A percentile compares a stretch with the other conserved stretches of the same genome.
Conservation (phyloP, 2,113 vertebrate species). For the Vulpes lagopus region DNA sequence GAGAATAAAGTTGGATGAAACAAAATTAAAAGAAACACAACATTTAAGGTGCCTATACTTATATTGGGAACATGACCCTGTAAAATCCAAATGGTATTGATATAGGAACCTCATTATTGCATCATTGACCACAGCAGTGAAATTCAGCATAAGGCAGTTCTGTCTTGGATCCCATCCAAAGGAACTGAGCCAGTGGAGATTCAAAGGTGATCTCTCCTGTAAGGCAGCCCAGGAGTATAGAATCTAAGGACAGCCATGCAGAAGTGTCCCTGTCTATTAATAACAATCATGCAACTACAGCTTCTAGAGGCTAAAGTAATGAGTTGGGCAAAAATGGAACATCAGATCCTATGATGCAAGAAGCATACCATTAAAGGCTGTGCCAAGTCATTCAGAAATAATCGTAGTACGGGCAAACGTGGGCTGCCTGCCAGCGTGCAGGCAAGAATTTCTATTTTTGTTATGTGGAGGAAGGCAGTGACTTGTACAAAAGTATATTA, state of each 20-base stretch:
- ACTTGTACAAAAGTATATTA: slow-evolving; percentile 35
- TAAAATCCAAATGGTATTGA: background rate
- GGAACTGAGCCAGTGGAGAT: slow-evolving; percentile 42
- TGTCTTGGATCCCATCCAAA: slow-evolving; percentile 51
- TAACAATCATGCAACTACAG: slow-evolving; percentile 21
- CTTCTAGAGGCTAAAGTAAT: slow-evolving; percentile 27
- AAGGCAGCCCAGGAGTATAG: background rate
- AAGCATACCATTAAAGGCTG: slow-evolving; percentile 67
- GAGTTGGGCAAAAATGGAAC: slow-evolving; percentile 26
- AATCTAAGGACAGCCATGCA: slow-evolving; percentile 29
- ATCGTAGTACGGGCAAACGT: background rate
- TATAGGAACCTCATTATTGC: background rate
- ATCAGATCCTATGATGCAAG: slow-evolving; percentile 41
- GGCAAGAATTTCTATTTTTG: slow-evolving; percentile 63
- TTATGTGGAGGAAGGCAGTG: background rate
- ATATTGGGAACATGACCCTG: background rate
- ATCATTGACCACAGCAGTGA: slow-evolving; percentile 16
- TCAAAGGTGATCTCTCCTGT: slow-evolving; percentile 58
- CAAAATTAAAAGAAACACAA: background rate
- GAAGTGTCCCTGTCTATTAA: slow-evolving; percentile 49
- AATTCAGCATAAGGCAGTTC: slow-evolving; percentile 42
- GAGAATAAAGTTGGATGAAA: background rate
- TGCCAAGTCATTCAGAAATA: slow-evolving; percentile 62
- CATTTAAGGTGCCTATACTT: background rate
- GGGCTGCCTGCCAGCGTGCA: background rate